Conservation (phyloP, 2,888 invertebrate species). For the Thera britannica region DNA sequence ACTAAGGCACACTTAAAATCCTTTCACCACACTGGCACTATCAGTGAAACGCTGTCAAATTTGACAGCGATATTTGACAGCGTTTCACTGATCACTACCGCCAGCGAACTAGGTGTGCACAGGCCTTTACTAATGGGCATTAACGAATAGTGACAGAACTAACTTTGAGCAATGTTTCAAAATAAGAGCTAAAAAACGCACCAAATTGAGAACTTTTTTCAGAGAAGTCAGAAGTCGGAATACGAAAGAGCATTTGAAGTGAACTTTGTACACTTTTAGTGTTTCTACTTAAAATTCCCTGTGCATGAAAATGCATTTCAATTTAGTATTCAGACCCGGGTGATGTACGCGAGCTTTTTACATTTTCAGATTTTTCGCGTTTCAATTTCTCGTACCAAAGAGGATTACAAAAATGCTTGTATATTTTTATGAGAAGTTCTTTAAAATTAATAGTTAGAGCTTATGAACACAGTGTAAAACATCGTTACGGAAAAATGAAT, state of each 20-base stretch:
- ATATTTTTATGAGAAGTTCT: constrained; percentile 9
- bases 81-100: too few species aligned
- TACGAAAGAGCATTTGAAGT: constrained; percentile 13
- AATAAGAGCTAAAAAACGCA: too few species aligned
- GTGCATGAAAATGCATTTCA: constrained; percentile 53
- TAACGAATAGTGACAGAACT: too few species aligned
- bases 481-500: neutral
- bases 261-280: constrained; percentile 21
- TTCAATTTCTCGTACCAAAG: constrained; percentile 10
- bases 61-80: too few species aligned
- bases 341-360: constrained; percentile 26
- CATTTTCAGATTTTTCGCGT: constrained; percentile 26
- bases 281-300: constrained; percentile 48
- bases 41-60: too few species aligned
- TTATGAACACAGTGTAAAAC: neutral
- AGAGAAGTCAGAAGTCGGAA: constrained; percentile 16
- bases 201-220: too few species aligned
- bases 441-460: constrained; percentile 6
- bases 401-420: constrained; percentile 10
- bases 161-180: too few species aligned
- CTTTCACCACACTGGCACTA: too few species aligned
- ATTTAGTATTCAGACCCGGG: constrained; percentile 53
- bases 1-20: too few species aligned
- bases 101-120: too few species aligned
- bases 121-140: too few species aligned